Conservation (phyloP, 2,888 invertebrate genomes). For the Hemicrepidius hirtus region DNA sequence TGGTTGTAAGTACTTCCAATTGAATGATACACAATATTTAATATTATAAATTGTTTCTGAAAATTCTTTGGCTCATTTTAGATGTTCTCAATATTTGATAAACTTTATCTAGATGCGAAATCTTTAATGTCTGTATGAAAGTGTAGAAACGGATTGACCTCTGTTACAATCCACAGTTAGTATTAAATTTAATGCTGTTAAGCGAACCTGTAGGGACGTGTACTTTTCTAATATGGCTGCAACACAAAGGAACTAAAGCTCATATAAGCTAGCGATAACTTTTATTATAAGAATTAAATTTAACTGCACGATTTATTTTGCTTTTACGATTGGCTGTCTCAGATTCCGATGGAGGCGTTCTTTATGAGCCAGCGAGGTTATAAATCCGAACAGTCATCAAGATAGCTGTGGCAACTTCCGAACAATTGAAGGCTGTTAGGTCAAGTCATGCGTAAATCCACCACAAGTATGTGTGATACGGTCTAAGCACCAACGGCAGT, state of each 20-base stretch:
- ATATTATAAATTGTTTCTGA: too few relatives aligned
- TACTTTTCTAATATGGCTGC: constrained; percentile 37
- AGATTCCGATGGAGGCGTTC: constrained; percentile 51
- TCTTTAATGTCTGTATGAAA: constrained; percentile 7
- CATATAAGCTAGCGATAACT: constrained; percentile 53
- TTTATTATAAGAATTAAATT: constrained; percentile 59
- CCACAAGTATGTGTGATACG: constrained; percentile 27
- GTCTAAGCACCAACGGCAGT: constrained; percentile 9
- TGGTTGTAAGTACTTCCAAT: too few relatives aligned
- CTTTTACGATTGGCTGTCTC: constrained; percentile 53
- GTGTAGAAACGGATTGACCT: constrained; percentile 7
- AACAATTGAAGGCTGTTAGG: constrained; percentile 49
- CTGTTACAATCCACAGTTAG: not conserved
- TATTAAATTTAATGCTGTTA: constrained; percentile 22
- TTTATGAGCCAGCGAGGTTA: constrained; percentile 47
- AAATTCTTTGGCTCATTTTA: too few relatives aligned
- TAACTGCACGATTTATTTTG: constrained; percentile 57
- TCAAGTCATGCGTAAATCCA: constrained; percentile 41
- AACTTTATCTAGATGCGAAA: not conserved
- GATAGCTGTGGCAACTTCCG: constrained; percentile 52
- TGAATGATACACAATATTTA: too few relatives aligned
- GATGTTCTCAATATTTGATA: not conserved
- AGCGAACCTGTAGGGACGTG: constrained; percentile 34
- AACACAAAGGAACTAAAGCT: constrained; percentile 43
- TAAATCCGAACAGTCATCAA: constrained; percentile 56